Conservation (phyloP, 2,888 invertebrate species). For the Acleris holmiana region DNA sequence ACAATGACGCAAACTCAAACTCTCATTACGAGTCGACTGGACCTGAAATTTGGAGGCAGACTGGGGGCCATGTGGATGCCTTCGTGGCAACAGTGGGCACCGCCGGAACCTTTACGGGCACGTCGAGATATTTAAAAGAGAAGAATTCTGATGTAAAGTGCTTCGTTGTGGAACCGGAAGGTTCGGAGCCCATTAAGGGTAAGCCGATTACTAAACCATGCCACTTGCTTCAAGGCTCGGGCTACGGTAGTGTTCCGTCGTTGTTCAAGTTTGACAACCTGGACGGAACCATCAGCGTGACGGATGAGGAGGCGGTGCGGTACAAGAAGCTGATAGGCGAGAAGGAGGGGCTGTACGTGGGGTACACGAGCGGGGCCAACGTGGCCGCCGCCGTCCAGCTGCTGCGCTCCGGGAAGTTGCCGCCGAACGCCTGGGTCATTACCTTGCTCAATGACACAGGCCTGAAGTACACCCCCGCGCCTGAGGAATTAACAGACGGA, state of each 20-base stretch:
- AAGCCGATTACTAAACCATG: constrained; percentile 70
- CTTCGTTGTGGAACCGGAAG: constrained; percentile 72
- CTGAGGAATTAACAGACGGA: constrained; percentile 46
- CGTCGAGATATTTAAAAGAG: constrained; percentile 71
- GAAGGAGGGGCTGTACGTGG: constrained; percentile 74
- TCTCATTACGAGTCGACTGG: constrained; percentile 75
- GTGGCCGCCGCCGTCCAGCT: constrained; percentile 74
- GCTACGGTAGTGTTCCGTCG: constrained; percentile 72
- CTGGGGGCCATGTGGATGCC: constrained; percentile 71
- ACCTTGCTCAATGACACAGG: constrained; percentile 71
- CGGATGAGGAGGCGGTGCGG: constrained; percentile 68
- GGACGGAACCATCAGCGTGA: constrained; percentile 69
- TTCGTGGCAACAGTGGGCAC: constrained; percentile 75
- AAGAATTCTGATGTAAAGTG: constrained; percentile 63
- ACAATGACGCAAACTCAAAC: constrained; percentile 61
- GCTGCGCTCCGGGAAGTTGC: constrained; percentile 65
- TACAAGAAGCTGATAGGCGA: constrained; percentile 68
- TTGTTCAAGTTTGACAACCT: constrained; percentile 69
- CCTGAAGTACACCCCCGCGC: constrained; percentile 72
- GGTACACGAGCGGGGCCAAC: constrained; percentile 77
- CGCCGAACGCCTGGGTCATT: constrained; percentile 72
- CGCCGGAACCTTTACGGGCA: constrained; percentile 72
- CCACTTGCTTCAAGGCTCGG: constrained; percentile 76
- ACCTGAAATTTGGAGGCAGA: constrained; percentile 78
- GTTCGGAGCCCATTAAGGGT: constrained; percentile 73